Evolutionary conservation across 2,888 invertebrate species (phyloP).

Genomic region (Crematogaster levior): DNA sequence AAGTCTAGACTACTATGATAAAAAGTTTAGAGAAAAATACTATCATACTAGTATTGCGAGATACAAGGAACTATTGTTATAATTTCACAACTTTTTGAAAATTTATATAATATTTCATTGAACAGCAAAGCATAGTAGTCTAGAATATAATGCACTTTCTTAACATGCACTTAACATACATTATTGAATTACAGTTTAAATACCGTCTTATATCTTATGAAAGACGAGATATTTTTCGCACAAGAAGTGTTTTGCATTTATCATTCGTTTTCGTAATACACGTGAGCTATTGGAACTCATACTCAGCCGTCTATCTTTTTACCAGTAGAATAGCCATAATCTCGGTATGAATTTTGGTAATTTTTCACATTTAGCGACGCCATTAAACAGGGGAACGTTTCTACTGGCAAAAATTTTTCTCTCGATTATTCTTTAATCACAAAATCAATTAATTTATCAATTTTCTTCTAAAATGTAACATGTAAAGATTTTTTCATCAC

Average conservation of each 20-base stretch:
- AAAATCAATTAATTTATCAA: not conserved
- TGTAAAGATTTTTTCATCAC: not conserved
- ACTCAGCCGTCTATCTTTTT: conserved; percentile 41
- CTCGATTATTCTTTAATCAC: not conserved
- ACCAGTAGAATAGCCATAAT: conserved; percentile 29
- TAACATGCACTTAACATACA: conserved; percentile 7
- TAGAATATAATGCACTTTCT: conserved; percentile 10
- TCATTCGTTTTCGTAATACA: conserved; percentile 23
- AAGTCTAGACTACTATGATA: conserved; percentile 36
- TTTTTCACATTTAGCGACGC: not conserved
- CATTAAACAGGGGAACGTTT: conserved; percentile 20
- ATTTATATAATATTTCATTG: not conserved
- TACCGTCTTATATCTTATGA: conserved; percentile 1
- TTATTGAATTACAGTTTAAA: conserved; percentile 38
- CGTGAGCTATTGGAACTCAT: conserved; percentile 26
- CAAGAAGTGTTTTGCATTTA: conserved; percentile 31
- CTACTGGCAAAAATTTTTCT: conserved; percentile 31
- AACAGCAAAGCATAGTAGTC: conserved; percentile 25
- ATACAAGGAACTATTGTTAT: not conserved
- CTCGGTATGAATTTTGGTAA: conserved; percentile 19
- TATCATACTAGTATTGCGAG: not conserved
- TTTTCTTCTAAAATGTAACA: not conserved
- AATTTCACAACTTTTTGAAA: not conserved
- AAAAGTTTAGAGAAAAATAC: not conserved
- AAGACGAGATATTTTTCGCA: conserved; percentile 38